These are phyloP conservation scores for Microctenopoma lineatum DNA, from an alignment of 2,797 vertebrate species.

Conservation along the genomic window DNA sequence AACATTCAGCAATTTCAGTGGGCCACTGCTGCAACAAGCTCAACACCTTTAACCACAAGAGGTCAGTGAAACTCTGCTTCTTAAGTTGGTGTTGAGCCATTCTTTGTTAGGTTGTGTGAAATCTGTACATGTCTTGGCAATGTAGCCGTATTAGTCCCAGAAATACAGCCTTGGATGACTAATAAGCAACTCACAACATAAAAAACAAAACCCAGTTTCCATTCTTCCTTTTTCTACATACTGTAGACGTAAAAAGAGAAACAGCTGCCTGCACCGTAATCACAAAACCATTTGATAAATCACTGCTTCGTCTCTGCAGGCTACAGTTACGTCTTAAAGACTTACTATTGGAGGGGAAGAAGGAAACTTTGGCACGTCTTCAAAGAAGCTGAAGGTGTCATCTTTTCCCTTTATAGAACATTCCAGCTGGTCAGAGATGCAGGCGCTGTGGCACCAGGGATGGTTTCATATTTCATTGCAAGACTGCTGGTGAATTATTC, in stretches of 20 bases:
- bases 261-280: not conserved
- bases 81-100: not conserved
- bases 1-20: not conserved
- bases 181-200: conserved; percentile 23
- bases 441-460: conserved; percentile 51
- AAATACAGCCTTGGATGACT: conserved; percentile 1
- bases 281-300: conserved; percentile 13
- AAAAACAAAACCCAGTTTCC: conserved; percentile 14
- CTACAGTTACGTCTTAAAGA: conserved; percentile 22
- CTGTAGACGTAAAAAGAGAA: conserved; percentile 16
- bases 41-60: conserved; percentile 39
- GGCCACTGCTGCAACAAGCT: not conserved
- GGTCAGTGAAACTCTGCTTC: conserved; percentile 35
- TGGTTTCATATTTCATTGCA: conserved; percentile 62
- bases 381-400: conserved; percentile 51
- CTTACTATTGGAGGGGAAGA: conserved; percentile 24
- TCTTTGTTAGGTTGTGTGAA: conserved; percentile 42
- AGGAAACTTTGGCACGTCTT: conserved; percentile 50
- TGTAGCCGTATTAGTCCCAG: conserved; percentile 2
- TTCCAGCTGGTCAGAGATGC: conserved; percentile 64
- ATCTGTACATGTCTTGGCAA: conserved; percentile 25
- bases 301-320: conserved; percentile 17
- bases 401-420: conserved; percentile 48
- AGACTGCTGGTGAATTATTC: conserved; percentile 51
- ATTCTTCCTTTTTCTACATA: conserved; percentile 4